Percentiles rank a stretch among this genome's conserved stretches.
phyloP scores from a whole-genome alignment of 2,888 invertebrate genomes.

The Iselma pallidipennis region DNA sequence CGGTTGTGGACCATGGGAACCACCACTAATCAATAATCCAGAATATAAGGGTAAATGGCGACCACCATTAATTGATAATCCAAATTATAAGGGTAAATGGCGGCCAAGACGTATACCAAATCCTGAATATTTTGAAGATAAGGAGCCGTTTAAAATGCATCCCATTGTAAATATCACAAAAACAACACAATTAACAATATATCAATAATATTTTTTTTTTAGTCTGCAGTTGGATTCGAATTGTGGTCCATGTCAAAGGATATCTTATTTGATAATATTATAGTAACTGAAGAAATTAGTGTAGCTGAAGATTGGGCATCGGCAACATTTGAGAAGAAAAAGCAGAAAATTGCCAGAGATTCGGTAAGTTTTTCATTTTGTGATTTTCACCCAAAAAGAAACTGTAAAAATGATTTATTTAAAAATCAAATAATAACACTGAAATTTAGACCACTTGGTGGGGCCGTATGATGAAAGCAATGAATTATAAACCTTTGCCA shows the following conservation, averaged over 20 bases:
- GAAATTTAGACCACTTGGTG: conserved; percentile 62
- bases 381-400: too few relatives aligned
- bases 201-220: conserved; percentile 25
- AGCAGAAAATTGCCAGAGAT: conserved; percentile 76
- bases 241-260: conserved; percentile 98
- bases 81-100: conserved; percentile 97
- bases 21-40: conserved; percentile 86
- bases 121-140: conserved; percentile 91
- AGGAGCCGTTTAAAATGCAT: conserved; percentile 86
- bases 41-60: conserved; percentile 93
- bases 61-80: conserved; percentile 86
- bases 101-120: conserved; percentile 82
- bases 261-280: conserved; percentile 93
- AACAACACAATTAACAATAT: not conserved
- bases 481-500: conserved; percentile 79
- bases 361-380: conserved; percentile 69
- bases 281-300: conserved; percentile 81
- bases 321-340: conserved; percentile 83
- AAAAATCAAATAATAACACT: conserved; percentile 3
- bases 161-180: conserved; percentile 74
- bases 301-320: conserved; percentile 81
- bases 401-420: not conserved
- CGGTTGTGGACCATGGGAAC: conserved; percentile 92
- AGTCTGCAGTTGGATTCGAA: conserved; percentile 95
- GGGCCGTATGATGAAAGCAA: conserved; percentile 72